phyloP scores from a whole-genome alignment of 2,797 vertebrate species.

The Agapornis canus region DNA sequence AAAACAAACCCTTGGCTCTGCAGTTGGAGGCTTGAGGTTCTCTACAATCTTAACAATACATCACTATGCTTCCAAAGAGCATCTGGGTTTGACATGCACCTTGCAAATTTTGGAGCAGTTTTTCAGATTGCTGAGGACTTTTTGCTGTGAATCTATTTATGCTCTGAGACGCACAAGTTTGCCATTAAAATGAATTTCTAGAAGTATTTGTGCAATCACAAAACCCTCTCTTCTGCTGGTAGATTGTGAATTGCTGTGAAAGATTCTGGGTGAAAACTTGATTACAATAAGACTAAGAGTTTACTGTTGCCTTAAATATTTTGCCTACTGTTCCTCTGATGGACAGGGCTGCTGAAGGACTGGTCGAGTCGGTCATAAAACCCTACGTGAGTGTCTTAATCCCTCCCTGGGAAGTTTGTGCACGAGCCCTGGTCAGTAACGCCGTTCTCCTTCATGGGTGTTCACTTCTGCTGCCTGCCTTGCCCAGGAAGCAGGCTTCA shows the following conservation, averaged over 20 bases:
- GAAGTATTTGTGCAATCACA: neutral
- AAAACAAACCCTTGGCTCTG: neutral
- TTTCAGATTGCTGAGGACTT: neutral
- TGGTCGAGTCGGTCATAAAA: slow-evolving; percentile 59
- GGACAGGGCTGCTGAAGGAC: slow-evolving; percentile 59
- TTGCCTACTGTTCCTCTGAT: slow-evolving; percentile 55
- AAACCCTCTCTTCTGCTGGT: neutral
- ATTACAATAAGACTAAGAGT: slow-evolving; percentile 4
- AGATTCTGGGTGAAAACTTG: slow-evolving; percentile 5
- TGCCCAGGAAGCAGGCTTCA: slow-evolving; percentile 31
- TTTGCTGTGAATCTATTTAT: slow-evolving; percentile 7
- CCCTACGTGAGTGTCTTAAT: slow-evolving; percentile 48
- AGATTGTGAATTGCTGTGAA: neutral
- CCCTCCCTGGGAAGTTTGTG: slow-evolving; percentile 8
- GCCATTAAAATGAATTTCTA: neutral
- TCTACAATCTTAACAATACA: neutral
- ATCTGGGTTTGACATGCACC: neutral
- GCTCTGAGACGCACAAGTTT: neutral
- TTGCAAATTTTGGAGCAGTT: slow-evolving; percentile 5
- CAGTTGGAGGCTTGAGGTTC: neutral
- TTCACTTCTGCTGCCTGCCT: slow-evolving; percentile 6
- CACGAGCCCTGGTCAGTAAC: neutral
- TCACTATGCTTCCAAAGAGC: neutral
- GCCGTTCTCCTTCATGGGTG: neutral
- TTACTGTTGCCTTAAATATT: slow-evolving; percentile 50